phyloP scores from a whole-genome alignment of 2,113 vertebrate species.

The Platysternon megacephalum region DNA sequence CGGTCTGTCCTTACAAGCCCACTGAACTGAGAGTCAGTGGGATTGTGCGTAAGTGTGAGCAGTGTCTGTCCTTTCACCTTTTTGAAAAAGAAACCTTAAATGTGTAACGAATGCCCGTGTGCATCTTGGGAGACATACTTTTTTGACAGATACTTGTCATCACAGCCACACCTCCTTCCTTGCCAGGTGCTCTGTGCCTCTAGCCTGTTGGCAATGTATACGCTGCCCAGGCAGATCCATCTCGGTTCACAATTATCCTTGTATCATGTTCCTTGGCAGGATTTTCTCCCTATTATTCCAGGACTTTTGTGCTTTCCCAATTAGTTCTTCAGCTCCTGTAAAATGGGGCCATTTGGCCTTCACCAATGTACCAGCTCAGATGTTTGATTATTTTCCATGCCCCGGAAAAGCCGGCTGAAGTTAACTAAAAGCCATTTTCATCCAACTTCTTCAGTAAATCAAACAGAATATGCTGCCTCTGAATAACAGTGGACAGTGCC shows the following conservation, averaged over 20 bases:
- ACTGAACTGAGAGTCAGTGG: no score
- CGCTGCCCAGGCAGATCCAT: neutral
- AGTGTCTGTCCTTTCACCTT: no score
- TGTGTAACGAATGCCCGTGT: no score
- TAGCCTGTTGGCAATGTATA: neutral
- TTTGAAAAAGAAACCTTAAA: no score
- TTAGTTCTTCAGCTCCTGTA: neutral
- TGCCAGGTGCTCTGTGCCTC: no score
- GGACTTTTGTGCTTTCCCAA: rapidly evolving
- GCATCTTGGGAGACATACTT: no score
- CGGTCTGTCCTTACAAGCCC: no score
- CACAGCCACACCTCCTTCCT: no score
- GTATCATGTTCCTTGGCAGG: neutral
- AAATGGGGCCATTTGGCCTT: neutral
- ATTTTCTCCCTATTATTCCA: neutral
- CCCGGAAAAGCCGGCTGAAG: neutral
- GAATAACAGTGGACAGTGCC: rapidly evolving
- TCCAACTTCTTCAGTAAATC: neutral
- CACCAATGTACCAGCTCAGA: neutral
- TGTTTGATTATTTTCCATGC: neutral
- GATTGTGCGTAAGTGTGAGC: no score
- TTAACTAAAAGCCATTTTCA: neutral
- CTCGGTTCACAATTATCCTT: neutral
- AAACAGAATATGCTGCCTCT: neutral
- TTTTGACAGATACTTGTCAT: no score